Percentiles rank a stretch among this genome's conserved stretches.
Evolutionary conservation across 1,140 invertebrate genomes (phyloP).

Genomic region (Zelostemma sp.): DNA sequence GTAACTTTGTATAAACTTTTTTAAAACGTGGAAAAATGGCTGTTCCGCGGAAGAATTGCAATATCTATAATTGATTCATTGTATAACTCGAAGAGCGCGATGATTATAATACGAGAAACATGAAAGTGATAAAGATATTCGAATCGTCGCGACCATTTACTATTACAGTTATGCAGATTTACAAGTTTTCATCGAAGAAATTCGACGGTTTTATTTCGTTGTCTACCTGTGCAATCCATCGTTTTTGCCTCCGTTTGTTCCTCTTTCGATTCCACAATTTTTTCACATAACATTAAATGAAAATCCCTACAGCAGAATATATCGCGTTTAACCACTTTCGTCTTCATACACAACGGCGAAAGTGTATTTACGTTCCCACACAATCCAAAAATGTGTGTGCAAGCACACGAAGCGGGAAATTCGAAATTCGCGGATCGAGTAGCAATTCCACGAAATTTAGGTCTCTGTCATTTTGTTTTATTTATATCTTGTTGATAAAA

Average conservation of each 20-base stretch:
- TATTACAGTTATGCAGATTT: background rate
- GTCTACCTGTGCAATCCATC: constrained; percentile 53
- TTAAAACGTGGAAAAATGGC: no score
- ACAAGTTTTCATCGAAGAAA: background rate
- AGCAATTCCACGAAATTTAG: no score
- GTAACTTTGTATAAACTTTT: background rate
- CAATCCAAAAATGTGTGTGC: background rate
- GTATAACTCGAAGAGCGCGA: constrained; percentile 5
- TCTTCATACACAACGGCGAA: background rate
- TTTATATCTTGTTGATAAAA: no score
- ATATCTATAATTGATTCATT: background rate
- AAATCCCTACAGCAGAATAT: constrained; percentile 13
- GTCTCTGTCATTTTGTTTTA: no score
- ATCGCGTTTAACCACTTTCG: constrained; percentile 8
- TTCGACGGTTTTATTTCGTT: constrained; percentile 17
- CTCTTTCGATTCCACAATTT: constrained; percentile 52
- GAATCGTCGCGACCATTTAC: constrained; percentile 1
- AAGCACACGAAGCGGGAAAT: background rate
- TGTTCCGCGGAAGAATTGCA: no score
- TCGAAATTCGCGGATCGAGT: no score
- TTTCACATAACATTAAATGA: constrained; percentile 26
- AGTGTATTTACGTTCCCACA: background rate
- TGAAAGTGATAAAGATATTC: constrained; percentile 6
- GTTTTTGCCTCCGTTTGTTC: constrained; percentile 43
- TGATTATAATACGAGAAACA: constrained; percentile 5